Percentiles rank a stretch among this genome's conserved stretches.
Evolutionary conservation across 1,140 invertebrate species (phyloP).

Genomic region (Mercenaria mercenaria): DNA sequence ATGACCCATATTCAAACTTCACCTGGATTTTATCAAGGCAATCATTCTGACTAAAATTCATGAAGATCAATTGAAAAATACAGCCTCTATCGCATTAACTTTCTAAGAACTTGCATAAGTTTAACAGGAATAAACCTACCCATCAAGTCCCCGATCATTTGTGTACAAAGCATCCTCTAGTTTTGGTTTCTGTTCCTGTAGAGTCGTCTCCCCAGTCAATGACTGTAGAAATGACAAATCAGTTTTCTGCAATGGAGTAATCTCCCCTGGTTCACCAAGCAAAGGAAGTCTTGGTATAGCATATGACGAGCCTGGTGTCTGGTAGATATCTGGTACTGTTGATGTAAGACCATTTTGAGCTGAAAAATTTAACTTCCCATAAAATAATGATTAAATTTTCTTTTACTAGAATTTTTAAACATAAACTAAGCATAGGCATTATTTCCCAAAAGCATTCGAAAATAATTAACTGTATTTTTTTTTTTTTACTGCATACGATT

Average conservation of each 20-base stretch:
- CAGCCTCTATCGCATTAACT: no score
- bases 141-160: slow-evolving; percentile 64
- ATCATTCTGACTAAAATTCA: no score
- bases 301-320: neutral
- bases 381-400: neutral
- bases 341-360: neutral
- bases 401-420: neutral
- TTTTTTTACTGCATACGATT: no score
- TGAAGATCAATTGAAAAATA: no score
- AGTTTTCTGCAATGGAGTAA: neutral
- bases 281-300: neutral
- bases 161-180: slow-evolving; percentile 62
- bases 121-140: slow-evolving; percentile 29
- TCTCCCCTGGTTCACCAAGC: neutral
- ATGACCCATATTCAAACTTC: no score
- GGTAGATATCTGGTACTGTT: neutral
- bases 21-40: no score
- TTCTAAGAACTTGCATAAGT: no score
- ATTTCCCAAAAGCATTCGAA: no score
- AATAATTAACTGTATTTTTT: no score
- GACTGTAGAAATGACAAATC: neutral
- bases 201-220: slow-evolving; percentile 10
- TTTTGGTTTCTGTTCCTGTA: neutral
- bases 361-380: neutral
- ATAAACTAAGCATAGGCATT: neutral